These are phyloP conservation scores for Drosophila mayaguana DNA, from an alignment of 2,888 invertebrate genomes.

Conservation along the genomic window DNA sequence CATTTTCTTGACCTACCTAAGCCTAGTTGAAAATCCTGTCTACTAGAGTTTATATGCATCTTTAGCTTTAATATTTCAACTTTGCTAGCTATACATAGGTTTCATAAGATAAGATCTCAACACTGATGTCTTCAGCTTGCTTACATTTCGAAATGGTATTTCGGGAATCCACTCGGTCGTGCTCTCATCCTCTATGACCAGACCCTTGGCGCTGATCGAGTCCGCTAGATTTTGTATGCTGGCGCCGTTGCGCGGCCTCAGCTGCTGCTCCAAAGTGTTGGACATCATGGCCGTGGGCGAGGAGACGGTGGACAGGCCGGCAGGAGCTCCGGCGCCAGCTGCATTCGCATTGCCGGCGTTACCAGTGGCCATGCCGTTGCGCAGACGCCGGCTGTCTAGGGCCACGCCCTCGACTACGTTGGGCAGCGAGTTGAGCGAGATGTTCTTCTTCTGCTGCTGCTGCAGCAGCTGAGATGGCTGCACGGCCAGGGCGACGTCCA, in stretches of 20 bases:
- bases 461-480: slow-evolving; percentile 61
- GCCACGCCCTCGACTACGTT: slow-evolving; percentile 82
- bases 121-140: slow-evolving; percentile 22
- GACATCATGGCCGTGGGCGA: slow-evolving; percentile 75
- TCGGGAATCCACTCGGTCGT: slow-evolving; percentile 95
- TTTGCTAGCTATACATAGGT: too few species aligned
- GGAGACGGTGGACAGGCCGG: slow-evolving; percentile 66
- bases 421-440: slow-evolving; percentile 80
- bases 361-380: slow-evolving; percentile 59
- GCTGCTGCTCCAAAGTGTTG: slow-evolving; percentile 61
- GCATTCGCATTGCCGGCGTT: slow-evolving; percentile 15
- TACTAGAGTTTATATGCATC: too few species aligned
- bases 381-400: slow-evolving; percentile 60
- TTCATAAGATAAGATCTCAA: too few species aligned
- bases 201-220: slow-evolving; percentile 84
- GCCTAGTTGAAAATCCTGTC: too few species aligned
- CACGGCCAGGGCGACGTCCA: slow-evolving; percentile 55
- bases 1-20: too few species aligned
- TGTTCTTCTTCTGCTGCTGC: slow-evolving; percentile 78
- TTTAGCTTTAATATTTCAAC: too few species aligned
- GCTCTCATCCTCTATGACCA: slow-evolving; percentile 90
- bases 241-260: slow-evolving; percentile 63
- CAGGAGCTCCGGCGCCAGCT: slow-evolving; percentile 23
- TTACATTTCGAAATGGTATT: slow-evolving; percentile 95
- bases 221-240: slow-evolving; percentile 70